These are phyloP conservation scores for Crambe crambe DNA, from an alignment of 37 sponge, comb jelly and placozoan genomes.

Conservation along the genomic window DNA sequence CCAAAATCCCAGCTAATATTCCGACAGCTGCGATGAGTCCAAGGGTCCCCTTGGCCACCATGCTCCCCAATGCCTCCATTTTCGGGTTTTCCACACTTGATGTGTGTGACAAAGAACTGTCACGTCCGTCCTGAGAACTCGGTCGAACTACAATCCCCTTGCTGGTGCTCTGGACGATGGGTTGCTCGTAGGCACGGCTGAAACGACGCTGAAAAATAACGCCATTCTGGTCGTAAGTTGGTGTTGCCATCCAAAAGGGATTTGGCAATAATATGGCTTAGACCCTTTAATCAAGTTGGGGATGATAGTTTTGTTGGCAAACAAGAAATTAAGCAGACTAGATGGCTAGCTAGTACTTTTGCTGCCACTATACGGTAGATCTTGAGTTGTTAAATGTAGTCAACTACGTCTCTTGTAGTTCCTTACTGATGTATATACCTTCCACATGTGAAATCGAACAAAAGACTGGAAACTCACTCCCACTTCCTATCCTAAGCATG, in stretches of 20 bases:
- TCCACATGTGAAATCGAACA: too few species aligned
- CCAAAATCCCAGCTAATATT: neutral
- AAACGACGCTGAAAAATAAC: slow-evolving; percentile 11
- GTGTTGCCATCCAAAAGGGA: slow-evolving; percentile 4
- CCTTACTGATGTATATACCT: too few species aligned
- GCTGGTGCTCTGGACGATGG: slow-evolving; percentile 10
- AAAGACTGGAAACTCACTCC: too few species aligned
- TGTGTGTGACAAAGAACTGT: neutral
- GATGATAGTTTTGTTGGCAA: too few species aligned
- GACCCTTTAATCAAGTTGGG: too few species aligned
- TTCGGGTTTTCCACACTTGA: slow-evolving; percentile 2
- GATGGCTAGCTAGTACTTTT: too few species aligned
- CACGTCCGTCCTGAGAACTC: neutral
- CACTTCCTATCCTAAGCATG: too few species aligned
- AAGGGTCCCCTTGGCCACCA: slow-evolving; percentile 10
- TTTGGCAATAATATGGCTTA: too few species aligned
- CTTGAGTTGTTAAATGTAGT: too few species aligned
- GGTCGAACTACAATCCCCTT: slow-evolving; percentile 27
- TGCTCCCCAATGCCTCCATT: slow-evolving; percentile 2
- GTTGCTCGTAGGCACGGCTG: slow-evolving; percentile 39
- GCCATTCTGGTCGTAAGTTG: neutral
- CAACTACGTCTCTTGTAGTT: too few species aligned
- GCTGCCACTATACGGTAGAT: too few species aligned
- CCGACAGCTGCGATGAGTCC: neutral
- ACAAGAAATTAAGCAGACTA: too few species aligned